Conservation (phyloP, 2,888 invertebrate species). For the Melanchra persicariae region DNA sequence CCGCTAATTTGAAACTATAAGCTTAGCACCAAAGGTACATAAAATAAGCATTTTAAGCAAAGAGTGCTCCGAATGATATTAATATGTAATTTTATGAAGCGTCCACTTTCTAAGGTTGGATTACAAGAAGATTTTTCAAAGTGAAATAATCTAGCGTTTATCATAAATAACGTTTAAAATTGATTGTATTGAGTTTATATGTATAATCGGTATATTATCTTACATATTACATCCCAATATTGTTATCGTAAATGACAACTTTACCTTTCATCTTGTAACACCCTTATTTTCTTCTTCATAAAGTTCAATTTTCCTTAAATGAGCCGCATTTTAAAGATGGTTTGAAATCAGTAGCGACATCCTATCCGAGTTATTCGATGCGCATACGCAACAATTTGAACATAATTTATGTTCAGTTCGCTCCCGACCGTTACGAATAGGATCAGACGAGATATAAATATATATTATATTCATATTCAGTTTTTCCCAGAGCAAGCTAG, state of each 20-base stretch:
- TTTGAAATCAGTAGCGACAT: conserved; percentile 73
- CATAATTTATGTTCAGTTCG: conserved; percentile 77
- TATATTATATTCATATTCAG: conserved; percentile 62
- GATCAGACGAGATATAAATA: conserved; percentile 75
- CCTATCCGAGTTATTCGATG: conserved; percentile 73
- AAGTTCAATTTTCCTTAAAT: conserved; percentile 13
- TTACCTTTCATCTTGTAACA: neutral
- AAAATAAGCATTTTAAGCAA: conserved; percentile 39
- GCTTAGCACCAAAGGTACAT: conserved; percentile 1
- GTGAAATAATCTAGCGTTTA: conserved; percentile 65
- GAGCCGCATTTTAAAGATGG: conserved; percentile 32
- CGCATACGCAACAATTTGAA: conserved; percentile 74
- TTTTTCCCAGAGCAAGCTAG: conserved; percentile 46
- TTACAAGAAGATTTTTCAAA: conserved; percentile 66
- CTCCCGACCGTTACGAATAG: conserved; percentile 75
- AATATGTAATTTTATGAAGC: conserved; percentile 56
- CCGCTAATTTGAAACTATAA: conserved; percentile 50
- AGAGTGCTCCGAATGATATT: conserved; percentile 24
- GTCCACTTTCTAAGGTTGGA: conserved; percentile 62
- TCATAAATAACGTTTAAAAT: conserved; percentile 69
- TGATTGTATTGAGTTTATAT: conserved; percentile 74
- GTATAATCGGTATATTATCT: conserved; percentile 75
- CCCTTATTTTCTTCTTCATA: neutral
- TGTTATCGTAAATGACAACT: conserved; percentile 64
- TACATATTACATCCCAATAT: conserved; percentile 74